phyloP scores from a whole-genome alignment of 1,140 invertebrate genomes.

The silkworm (Bombyx mori) region ASM3026992v2 NC_085128.1:8799501-8800000 shows the following conservation, averaged over 20 bases:
- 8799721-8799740: constrained; percentile 66
- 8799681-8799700: constrained; percentile 50
- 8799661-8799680: constrained; percentile 22
- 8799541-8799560: too few species aligned
- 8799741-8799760: constrained; percentile 51
- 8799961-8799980: too few species aligned
- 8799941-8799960: too few species aligned
- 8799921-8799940: too few species aligned
- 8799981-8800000: too few species aligned
- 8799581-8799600: too few species aligned
- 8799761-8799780: constrained; percentile 66
- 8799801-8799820: constrained; percentile 69
- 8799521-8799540: too few species aligned
- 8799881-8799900: too few species aligned
- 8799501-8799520: too few species aligned
- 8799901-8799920: too few species aligned
- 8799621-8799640: constrained; percentile 13
- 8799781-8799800: constrained; percentile 67
- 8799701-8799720: constrained; percentile 66
- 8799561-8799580: too few species aligned
- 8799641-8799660: constrained; percentile 15
- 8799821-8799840: constrained; percentile 43
- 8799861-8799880: background rate
- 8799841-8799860: constrained; percentile 20
- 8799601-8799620: too few species aligned